A percentile compares a stretch with the other conserved stretches of the same genome.
These are phyloP conservation scores for Toxotes chatareus DNA, from an alignment of 2,113 vertebrate genomes.

Conservation along the genomic window DNA sequence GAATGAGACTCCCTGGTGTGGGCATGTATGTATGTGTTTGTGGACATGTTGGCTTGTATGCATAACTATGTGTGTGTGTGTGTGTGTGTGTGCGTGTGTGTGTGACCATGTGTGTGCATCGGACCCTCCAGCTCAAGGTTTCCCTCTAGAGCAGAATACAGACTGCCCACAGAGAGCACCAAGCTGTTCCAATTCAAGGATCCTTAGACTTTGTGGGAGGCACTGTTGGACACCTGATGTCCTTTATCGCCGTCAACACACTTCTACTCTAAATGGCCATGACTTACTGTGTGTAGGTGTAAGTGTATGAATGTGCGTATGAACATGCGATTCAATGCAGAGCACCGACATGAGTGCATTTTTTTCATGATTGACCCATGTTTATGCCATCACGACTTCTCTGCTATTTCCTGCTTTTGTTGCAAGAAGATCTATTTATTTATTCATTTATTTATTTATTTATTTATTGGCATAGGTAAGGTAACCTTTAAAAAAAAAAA, in stretches of 20 bases:
- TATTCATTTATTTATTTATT: too few relatives aligned
- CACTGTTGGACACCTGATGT: slow-evolving; percentile 40
- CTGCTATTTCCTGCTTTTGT: background rate
- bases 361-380: background rate
- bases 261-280: slow-evolving; percentile 39
- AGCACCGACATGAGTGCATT: background rate
- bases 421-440: background rate
- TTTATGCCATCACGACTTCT: background rate
- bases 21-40: slow-evolving; percentile 26
- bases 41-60: slow-evolving; percentile 3
- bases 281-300: background rate
- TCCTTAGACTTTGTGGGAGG: slow-evolving; percentile 24
- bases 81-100: slow-evolving; percentile 29
- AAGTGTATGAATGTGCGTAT: background rate
- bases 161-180: slow-evolving; percentile 24
- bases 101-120: slow-evolving; percentile 19
- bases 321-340: background rate
- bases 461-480: too few relatives aligned
- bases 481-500: background rate
- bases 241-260: slow-evolving; percentile 48
- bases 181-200: slow-evolving; percentile 39
- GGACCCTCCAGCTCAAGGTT: slow-evolving; percentile 61
- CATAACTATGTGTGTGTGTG: slow-evolving; percentile 7
- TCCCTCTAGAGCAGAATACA: slow-evolving; percentile 47
- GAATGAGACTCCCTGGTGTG: slow-evolving; percentile 39